A percentile compares a stretch with the other conserved stretches of the same genome.
Evolutionary conservation across 2,888 invertebrate species (phyloP).

Genomic region (Cheilosia vulpina): DNA sequence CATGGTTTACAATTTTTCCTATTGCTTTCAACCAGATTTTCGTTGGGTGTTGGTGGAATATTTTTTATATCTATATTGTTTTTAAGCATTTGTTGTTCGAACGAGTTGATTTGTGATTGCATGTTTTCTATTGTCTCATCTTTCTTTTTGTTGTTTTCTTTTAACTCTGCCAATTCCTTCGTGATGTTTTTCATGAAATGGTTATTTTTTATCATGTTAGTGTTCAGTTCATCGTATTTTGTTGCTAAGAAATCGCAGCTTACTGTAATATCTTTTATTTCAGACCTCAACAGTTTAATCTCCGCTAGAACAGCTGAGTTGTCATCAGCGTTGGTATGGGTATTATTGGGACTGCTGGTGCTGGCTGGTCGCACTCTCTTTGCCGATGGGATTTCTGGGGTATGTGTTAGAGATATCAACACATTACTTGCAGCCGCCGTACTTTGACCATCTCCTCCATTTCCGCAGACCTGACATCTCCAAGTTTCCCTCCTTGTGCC

Average conservation of each 20-base stretch:
- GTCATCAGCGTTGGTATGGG: neutral
- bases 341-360: neutral
- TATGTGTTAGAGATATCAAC: no score
- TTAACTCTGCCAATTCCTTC: neutral
- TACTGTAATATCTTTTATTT: slow-evolving; percentile 5
- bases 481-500: no score
- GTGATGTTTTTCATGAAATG: slow-evolving; percentile 4
- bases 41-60: neutral
- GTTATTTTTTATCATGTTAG: slow-evolving; percentile 16
- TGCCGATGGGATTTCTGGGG: neutral
- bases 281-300: neutral
- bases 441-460: no score
- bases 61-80: slow-evolving; percentile 17
- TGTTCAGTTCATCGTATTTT: slow-evolving; percentile 4
- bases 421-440: no score
- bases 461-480: no score
- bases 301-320: neutral
- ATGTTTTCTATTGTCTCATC: slow-evolving; percentile 8
- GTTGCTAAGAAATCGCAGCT: slow-evolving; percentile 7
- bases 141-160: slow-evolving; percentile 10
- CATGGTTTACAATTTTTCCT: neutral
- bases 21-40: slow-evolving; percentile 13
- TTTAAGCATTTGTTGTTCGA: slow-evolving; percentile 18
- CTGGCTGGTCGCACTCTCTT: neutral
- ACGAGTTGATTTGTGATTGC: slow-evolving; percentile 4